Evolutionary conservation across 2,888 invertebrate species (phyloP).

Genomic region (Eupithecia insigniata): DNA sequence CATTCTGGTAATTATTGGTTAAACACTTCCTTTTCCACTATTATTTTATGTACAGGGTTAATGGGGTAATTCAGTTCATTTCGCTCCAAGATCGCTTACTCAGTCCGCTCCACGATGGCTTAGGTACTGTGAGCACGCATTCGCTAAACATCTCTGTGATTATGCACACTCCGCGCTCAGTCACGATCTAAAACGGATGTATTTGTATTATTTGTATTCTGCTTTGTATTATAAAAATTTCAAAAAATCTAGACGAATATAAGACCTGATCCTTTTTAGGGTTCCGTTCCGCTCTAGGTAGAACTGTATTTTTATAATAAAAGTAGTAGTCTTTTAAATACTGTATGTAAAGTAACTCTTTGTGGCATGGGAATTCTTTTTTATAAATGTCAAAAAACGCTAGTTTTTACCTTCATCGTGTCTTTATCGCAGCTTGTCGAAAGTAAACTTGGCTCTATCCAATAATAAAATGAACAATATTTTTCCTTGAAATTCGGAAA

Average conservation of each 20-base stretch:
- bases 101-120: too few species aligned
- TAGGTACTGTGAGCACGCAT: too few species aligned
- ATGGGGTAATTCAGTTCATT: too few species aligned
- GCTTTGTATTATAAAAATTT: too few species aligned
- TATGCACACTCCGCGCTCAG: too few species aligned
- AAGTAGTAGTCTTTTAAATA: not conserved
- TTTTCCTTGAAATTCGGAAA: slow-evolving; percentile 25
- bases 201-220: too few species aligned
- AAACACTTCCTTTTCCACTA: too few species aligned
- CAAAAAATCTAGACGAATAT: not conserved
- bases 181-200: too few species aligned
- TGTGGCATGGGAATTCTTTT: not conserved
- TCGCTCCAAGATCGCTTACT: too few species aligned
- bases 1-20: too few species aligned
- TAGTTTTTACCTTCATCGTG: not conserved
- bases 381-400: not conserved
- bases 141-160: too few species aligned
- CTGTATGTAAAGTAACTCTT: not conserved
- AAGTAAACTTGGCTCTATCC: not conserved
- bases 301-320: not conserved
- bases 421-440: not conserved
- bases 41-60: too few species aligned
- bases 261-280: not conserved
- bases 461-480: slow-evolving; percentile 6
- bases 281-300: not conserved